Conservation (phyloP, 2,113 vertebrate genomes). For the Antechinus stuartii region DNA sequence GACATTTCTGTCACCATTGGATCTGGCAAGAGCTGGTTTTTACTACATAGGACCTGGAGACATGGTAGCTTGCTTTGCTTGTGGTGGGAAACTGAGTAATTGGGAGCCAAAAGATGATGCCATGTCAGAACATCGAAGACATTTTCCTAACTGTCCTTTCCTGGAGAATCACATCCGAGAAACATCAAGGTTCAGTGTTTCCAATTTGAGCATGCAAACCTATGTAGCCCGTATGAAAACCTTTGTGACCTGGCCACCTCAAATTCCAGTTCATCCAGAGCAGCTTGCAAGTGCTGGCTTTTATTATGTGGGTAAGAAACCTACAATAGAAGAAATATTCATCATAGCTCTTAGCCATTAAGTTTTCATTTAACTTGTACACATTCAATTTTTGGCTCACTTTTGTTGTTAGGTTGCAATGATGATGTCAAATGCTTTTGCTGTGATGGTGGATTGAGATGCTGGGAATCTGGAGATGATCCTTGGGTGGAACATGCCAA, state of each 20-base stretch:
- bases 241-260: constrained; percentile 92
- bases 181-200: constrained; percentile 84
- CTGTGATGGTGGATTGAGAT: constrained; percentile 96
- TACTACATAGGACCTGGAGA: constrained; percentile 93
- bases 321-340: not conserved
- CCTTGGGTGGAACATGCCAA: constrained; percentile 99
- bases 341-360: not conserved
- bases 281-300: constrained; percentile 95
- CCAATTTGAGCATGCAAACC: constrained; percentile 93
- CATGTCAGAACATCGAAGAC: constrained; percentile 91
- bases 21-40: constrained; percentile 95
- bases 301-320: constrained; percentile 93
- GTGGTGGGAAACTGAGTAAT: constrained; percentile 93
- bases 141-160: constrained; percentile 94
- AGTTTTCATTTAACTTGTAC: not conserved
- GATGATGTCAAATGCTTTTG: constrained; percentile 99
- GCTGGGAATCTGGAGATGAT: constrained; percentile 98
- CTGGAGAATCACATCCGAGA: constrained; percentile 85
- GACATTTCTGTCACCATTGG: constrained; percentile 87
- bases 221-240: constrained; percentile 90
- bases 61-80: constrained; percentile 93
- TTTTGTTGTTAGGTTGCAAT: constrained; percentile 86
- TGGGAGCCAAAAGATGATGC: constrained; percentile 96
- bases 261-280: constrained; percentile 92
- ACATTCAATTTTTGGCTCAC: not conserved